phyloP scores from a whole-genome alignment of 2,113 vertebrate species.

The Noturus placidus region DNA sequence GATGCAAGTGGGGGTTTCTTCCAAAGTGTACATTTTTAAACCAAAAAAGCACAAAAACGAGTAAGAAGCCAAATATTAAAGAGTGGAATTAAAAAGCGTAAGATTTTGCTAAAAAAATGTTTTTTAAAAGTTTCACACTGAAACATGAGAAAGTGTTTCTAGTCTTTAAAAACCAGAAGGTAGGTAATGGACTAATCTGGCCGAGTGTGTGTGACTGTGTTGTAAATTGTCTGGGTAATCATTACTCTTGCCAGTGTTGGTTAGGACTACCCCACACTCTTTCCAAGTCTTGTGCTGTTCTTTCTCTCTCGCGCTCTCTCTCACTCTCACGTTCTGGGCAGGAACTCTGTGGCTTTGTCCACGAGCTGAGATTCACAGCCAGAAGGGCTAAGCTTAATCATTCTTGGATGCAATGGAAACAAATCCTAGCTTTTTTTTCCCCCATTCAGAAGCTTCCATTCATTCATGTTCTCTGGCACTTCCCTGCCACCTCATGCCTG shows the following conservation, averaged over 20 bases:
- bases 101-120: neutral
- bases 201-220: constrained; percentile 31
- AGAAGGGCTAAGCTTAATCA: constrained; percentile 69
- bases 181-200: neutral
- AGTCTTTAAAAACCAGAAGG: neutral
- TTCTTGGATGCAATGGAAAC: constrained; percentile 64
- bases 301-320: constrained; percentile 34
- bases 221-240: constrained; percentile 16
- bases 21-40: constrained; percentile 4
- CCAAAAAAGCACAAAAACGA: neutral
- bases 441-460: constrained; percentile 42
- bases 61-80: neutral
- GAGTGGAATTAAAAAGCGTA: neutral
- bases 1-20: constrained; percentile 12
- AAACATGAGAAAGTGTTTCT: neutral
- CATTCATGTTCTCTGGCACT: constrained; percentile 43
- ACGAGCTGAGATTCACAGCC: constrained; percentile 52
- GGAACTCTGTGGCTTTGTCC: constrained; percentile 61
- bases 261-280: constrained; percentile 30
- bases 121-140: neutral
- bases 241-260: constrained; percentile 36
- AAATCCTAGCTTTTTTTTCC: constrained; percentile 23
- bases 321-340: constrained; percentile 29
- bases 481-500: constrained; percentile 37
- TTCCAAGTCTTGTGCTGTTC: constrained; percentile 4